Base-by-base conservation (phyloP, 2,888 invertebrate genomes). In the Temnothorax ravouxi region DNA sequence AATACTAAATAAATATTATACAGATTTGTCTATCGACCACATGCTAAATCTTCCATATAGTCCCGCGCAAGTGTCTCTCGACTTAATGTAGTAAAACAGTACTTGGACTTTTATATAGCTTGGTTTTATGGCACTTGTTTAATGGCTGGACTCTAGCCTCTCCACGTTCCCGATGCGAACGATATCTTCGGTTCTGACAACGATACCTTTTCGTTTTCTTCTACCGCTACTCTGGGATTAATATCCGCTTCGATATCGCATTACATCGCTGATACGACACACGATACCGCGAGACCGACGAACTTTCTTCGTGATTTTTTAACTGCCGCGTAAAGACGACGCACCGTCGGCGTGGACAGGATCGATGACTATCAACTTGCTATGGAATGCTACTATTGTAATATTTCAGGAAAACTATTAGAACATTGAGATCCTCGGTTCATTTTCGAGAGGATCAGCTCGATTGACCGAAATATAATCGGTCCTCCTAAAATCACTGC, bases 41-140 rank as follows among this genome's bases (percentile, higher is more conserved):
- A 41, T 64, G 64, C 54, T 75, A 71, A 59, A 44, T 79, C 56
- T 38, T 69, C 59, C 76, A 64, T 62, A 75, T 62, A 75, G 62
- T 87, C 84, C 54, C 85, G 61, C 85, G 47, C 67, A 71, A 71
- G 72, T 72, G 50, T 80, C 71, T 74, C 86, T 59, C 81, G 77
- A 86, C 85, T 72, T 86, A 83, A 85, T 25, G 82, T 84, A 86
- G 77, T 74, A 86, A 69, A 75, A 80, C 56, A 83, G 81, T 85
- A 83, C 62, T 69, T 84, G 66, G 84, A 80, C 71, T 80, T 86
- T 86, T 85, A 25, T 25, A 81, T 75, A 83, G 81, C 86, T 86
- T 83, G 85, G 84, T 83, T 89, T 91, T 94, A 95, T 95, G 95
- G 94, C 95, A 95, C 95, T 94, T 93, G 91, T 94, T 90, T 91